phyloP scores from a whole-genome alignment of 2,888 invertebrate species.

The Calameuta pallipes region DNA sequence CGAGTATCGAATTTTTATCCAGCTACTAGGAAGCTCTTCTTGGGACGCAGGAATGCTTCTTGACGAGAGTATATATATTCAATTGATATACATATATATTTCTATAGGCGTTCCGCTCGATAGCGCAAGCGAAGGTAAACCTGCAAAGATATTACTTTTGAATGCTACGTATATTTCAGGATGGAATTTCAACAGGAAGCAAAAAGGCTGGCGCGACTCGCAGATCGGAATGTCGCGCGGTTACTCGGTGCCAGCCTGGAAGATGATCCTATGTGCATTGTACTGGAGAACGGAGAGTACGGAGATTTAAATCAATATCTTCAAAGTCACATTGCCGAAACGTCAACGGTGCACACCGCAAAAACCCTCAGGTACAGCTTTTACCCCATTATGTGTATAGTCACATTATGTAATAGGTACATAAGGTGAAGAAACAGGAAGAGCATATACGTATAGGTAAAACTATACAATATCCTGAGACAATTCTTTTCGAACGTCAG shows the following conservation, averaged over 20 bases:
- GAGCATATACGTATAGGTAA: too few relatives aligned
- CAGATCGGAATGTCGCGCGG: slow-evolving; percentile 79
- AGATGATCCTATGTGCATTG: slow-evolving; percentile 80
- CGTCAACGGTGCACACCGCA: slow-evolving; percentile 73
- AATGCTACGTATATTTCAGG: slow-evolving; percentile 62
- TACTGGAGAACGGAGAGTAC: slow-evolving; percentile 80
- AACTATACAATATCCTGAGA: too few relatives aligned
- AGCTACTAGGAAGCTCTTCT: not conserved
- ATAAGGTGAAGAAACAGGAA: too few relatives aligned
- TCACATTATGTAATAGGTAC: too few relatives aligned
- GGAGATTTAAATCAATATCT: slow-evolving; percentile 89
- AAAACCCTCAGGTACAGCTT: slow-evolving; percentile 76
- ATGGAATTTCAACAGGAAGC: slow-evolving; percentile 80
- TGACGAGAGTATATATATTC: too few relatives aligned
- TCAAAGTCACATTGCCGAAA: slow-evolving; percentile 82
- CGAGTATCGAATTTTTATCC: not conserved
- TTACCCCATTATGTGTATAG: too few relatives aligned
- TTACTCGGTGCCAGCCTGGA: slow-evolving; percentile 80
- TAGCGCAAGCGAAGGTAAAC: not conserved
- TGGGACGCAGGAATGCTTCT: too few relatives aligned
- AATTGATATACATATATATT: too few relatives aligned
- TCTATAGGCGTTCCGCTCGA: not conserved
- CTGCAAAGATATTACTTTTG: slow-evolving; percentile 49
- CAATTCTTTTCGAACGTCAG: too few relatives aligned
- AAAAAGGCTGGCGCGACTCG: slow-evolving; percentile 75